phyloP scores from a whole-genome alignment of 2,113 vertebrate species.

The Desmodus rotundus region DNA sequence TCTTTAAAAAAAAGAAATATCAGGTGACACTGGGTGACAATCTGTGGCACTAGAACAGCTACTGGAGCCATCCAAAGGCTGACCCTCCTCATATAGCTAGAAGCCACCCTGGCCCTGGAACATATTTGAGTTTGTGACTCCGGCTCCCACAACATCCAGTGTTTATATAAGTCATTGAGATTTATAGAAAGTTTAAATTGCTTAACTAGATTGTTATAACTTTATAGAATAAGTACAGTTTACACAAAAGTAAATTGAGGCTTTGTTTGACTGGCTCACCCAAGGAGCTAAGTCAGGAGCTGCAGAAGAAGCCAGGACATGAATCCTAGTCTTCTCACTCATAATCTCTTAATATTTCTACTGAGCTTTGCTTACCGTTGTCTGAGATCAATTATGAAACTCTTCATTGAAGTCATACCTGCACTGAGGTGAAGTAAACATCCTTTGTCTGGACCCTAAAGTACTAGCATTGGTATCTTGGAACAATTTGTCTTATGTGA shows the following conservation, averaged over 20 bases:
- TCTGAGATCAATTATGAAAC: background rate
- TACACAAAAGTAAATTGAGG: background rate
- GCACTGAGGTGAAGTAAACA: background rate
- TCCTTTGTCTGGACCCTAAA: background rate
- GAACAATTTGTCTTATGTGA: background rate
- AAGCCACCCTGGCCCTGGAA: background rate
- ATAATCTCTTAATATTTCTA: background rate
- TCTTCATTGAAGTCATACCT: background rate
- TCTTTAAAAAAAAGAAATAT: background rate
- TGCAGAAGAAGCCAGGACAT: background rate
- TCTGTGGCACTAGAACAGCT: background rate
- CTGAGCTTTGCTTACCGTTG: background rate
- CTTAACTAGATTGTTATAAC: background rate
- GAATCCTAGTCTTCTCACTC: background rate
- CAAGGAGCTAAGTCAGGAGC: background rate
- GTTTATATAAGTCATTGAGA: background rate
- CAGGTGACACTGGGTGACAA: background rate
- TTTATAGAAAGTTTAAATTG: background rate
- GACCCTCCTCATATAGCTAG: rapidly evolving
- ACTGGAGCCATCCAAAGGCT: background rate
- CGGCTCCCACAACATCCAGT: background rate
- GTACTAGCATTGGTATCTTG: background rate
- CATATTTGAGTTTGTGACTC: background rate
- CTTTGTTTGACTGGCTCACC: background rate
- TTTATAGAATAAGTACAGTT: background rate